A percentile compares a stretch with the other conserved stretches of the same genome.
Conservation (phyloP, 30 jellyfish, hydroid and myxozoan species). For the Catostylus mosaicus region DNA sequence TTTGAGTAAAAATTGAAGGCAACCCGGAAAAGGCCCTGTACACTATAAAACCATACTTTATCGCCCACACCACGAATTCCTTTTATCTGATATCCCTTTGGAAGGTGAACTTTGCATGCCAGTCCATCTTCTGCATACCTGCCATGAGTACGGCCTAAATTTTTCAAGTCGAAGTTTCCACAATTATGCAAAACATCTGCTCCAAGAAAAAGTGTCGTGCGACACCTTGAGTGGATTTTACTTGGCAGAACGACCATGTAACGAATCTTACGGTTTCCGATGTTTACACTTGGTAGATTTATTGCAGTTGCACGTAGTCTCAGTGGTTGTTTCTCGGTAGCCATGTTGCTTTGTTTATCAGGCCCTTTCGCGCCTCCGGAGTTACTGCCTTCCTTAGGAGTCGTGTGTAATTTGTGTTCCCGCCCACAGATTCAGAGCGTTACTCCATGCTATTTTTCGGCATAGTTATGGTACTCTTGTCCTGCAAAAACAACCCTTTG, state of each 20-base stretch:
- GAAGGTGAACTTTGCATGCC: slow-evolving; percentile 44
- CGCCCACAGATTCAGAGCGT: too few species aligned
- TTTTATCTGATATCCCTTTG: slow-evolving; percentile 24
- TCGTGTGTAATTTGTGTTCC: background rate
- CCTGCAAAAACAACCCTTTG: too few species aligned
- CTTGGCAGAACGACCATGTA: background rate
- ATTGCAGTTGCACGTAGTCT: background rate
- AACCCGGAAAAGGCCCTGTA: slow-evolving; percentile 67
- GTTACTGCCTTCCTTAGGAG: background rate
- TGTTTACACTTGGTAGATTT: background rate
- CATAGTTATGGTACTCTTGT: too few species aligned
- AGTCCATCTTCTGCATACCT: slow-evolving; percentile 46
- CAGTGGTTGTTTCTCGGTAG: background rate
- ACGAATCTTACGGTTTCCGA: background rate
- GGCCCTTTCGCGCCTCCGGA: background rate
- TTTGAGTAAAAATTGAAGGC: slow-evolving; percentile 56
- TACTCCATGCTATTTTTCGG: too few species aligned
- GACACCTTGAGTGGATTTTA: background rate
- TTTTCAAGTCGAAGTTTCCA: slow-evolving; percentile 38
- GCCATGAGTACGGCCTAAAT: slow-evolving; percentile 53
- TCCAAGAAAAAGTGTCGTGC: slow-evolving; percentile 56
- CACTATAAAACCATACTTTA: slow-evolving; percentile 59
- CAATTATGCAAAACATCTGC: slow-evolving; percentile 63
- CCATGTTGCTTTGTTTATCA: background rate
- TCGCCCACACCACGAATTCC: slow-evolving; percentile 69